These are phyloP conservation scores for Tetragnatha versicolor DNA, from an alignment of 1,140 invertebrate species.

Conservation along the genomic window DNA sequence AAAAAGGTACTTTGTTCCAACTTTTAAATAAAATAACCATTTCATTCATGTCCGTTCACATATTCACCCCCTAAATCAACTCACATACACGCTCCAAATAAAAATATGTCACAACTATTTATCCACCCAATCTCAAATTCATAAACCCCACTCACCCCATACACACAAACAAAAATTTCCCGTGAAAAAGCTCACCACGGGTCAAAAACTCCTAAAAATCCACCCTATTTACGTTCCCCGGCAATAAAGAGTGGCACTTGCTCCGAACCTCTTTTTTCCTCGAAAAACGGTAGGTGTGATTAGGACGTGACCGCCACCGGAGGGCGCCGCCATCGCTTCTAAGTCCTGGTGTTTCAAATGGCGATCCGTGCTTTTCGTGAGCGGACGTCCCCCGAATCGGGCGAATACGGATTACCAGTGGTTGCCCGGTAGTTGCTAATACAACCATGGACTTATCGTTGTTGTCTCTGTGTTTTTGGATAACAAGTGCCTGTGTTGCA, in stretches of 20 bases:
- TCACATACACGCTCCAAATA: too few species aligned
- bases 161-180: neutral
- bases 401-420: slow-evolving; percentile 35
- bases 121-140: neutral
- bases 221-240: slow-evolving; percentile 14
- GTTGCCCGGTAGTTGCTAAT: neutral
- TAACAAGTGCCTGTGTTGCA: slow-evolving; percentile 42
- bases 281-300: slow-evolving; percentile 9
- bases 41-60: too few species aligned
- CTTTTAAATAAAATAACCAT: too few species aligned
- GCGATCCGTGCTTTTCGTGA: slow-evolving; percentile 18
- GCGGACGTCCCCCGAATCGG: slow-evolving; percentile 39
- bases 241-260: slow-evolving; percentile 13
- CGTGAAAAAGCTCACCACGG: neutral
- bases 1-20: too few species aligned
- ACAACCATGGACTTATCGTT: slow-evolving; percentile 34
- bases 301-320: slow-evolving; percentile 10
- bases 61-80: too few species aligned
- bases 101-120: neutral
- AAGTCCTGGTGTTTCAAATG: slow-evolving; percentile 47
- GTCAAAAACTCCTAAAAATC: slow-evolving; percentile 2
- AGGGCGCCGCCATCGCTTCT: slow-evolving; percentile 6
- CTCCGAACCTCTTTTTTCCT: neutral
- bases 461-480: slow-evolving; percentile 41
- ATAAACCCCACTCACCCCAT: neutral